These are phyloP conservation scores for Acanthosepion esculentum DNA, from an alignment of 2,888 invertebrate genomes.

Conservation along the genomic window DNA sequence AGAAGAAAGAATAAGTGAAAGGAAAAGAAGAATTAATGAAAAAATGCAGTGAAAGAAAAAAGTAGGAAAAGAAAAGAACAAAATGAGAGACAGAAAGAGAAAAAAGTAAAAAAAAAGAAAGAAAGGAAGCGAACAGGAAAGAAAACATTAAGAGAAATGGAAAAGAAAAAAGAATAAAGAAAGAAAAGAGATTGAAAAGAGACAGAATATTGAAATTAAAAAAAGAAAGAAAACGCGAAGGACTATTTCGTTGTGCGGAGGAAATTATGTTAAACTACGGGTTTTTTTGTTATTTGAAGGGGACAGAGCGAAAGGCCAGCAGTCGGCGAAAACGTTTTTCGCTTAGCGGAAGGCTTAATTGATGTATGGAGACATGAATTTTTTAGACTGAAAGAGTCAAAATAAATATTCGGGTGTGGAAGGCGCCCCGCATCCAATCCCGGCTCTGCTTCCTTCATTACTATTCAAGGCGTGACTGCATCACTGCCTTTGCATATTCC, in stretches of 20 bases:
- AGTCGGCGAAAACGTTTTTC: not conserved
- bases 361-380: conserved; percentile 33
- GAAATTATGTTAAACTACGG: not conserved
- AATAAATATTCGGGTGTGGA: not conserved
- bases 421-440: not conserved
- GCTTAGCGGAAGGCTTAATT: not conserved
- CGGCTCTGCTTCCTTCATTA: not conserved
- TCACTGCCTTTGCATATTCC: not conserved
- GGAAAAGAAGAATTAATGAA: not conserved
- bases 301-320: conserved; percentile 6
- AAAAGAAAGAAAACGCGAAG: not conserved
- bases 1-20: not conserved
- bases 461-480: conserved; percentile 21
- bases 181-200: not conserved
- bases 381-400: not conserved
- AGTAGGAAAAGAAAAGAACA: not conserved
- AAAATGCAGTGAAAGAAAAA: not conserved
- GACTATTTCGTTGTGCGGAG: not conserved
- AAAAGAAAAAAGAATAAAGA: not conserved
- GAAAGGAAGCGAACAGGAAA: not conserved
- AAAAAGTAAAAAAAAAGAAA: not conserved
- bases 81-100: not conserved
- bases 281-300: not conserved
- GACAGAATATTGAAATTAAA: not conserved
- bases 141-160: not conserved